phyloP scores from a whole-genome alignment of 1,140 invertebrate species.

The Pentalonia nigronervosa region DNA sequence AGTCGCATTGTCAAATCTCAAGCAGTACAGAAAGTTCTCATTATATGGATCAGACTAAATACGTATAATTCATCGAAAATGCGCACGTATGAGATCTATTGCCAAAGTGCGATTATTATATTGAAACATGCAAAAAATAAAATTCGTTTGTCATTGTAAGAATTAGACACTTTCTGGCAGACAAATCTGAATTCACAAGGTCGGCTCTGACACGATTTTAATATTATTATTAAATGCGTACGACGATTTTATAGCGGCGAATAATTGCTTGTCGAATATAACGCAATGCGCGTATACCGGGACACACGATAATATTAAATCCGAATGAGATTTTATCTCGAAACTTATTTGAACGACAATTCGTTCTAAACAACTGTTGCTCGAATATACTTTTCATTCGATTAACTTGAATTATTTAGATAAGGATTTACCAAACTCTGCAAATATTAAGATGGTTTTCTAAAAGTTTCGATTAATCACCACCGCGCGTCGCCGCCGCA shows the following conservation, averaged over 20 bases:
- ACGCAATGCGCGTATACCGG: not conserved
- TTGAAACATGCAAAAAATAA: not conserved
- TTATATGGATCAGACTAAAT: not conserved
- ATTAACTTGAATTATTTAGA: slow-evolving; percentile 9
- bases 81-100: not conserved
- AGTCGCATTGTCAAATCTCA: not conserved
- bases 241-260: not conserved
- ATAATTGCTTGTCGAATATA: not conserved
- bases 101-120: no score
- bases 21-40: not conserved
- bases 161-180: not conserved
- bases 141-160: not conserved
- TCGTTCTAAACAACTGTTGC: not conserved
- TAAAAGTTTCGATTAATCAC: slow-evolving; percentile 12
- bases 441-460: not conserved
- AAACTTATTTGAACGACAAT: not conserved
- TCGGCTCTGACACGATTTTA: not conserved
- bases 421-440: not conserved
- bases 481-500: not conserved
- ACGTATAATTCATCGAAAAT: not conserved
- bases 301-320: not conserved
- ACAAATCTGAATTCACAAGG: not conserved
- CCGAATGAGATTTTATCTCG: not conserved
- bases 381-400: not conserved
- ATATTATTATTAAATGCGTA: not conserved